These are phyloP conservation scores for Lagocephalus sceleratus DNA, from an alignment of 2,797 vertebrate species.

Conservation along the genomic window DNA sequence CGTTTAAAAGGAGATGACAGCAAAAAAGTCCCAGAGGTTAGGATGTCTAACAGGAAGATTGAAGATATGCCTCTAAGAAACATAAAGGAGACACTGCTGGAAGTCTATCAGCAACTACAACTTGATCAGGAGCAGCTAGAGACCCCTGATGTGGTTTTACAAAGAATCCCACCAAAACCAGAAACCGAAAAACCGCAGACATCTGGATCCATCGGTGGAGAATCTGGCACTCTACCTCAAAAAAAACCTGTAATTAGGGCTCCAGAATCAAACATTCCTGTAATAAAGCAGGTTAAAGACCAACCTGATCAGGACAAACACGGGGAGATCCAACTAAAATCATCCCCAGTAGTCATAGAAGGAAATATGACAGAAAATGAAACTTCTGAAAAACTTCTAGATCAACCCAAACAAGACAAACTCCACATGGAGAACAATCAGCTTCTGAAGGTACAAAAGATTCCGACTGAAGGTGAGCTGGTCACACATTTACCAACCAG, in stretches of 20 bases:
- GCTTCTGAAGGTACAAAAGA: conserved; percentile 52
- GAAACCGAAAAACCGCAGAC: conserved; percentile 17
- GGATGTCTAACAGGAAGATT: conserved; percentile 10
- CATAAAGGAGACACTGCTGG: conserved; percentile 45
- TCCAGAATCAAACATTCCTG: conserved; percentile 8
- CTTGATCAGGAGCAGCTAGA: conserved; percentile 31
- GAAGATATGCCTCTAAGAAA: conserved; percentile 20
- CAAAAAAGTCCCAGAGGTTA: conserved; percentile 12
- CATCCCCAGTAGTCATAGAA: conserved; percentile 29
- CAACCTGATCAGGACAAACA: conserved; percentile 26
- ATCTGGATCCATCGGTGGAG: conserved; percentile 8
- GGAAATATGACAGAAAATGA: conserved; percentile 10
- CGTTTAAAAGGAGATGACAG: conserved; percentile 18
- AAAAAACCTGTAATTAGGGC: conserved; percentile 4
- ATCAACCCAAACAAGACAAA: conserved; percentile 25
- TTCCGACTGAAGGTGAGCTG: conserved; percentile 34
- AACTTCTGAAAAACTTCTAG: conserved; percentile 15
- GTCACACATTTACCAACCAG: conserved; percentile 6
- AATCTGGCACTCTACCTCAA: conserved; percentile 15
- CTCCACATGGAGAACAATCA: conserved; percentile 26
- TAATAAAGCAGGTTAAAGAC: conserved; percentile 14
- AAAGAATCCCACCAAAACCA: conserved; percentile 37
- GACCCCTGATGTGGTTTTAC: conserved; percentile 14
- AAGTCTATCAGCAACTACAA: conserved; percentile 42
- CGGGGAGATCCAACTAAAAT: background rate